Conservation (phyloP, 2,888 invertebrate species). For the Aethes cnicana region DNA sequence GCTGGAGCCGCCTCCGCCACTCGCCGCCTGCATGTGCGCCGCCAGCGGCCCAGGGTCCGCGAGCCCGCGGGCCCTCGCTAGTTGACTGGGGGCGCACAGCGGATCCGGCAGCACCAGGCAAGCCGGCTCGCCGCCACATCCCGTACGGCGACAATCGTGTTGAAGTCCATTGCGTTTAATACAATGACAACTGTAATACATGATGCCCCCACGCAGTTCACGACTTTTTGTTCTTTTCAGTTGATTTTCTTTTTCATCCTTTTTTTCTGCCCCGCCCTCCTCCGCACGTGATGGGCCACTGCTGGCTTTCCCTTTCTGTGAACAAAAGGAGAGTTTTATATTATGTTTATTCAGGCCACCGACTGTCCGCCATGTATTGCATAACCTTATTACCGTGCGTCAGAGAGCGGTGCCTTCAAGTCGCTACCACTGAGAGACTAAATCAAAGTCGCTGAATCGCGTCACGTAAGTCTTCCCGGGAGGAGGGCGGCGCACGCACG, state of each 20-base stretch:
- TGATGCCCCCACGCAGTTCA: constrained; percentile 79
- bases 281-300: constrained; percentile 51
- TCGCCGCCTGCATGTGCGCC: constrained; percentile 52
- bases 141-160: constrained; percentile 80
- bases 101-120: constrained; percentile 81
- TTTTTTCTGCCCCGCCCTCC: constrained; percentile 66
- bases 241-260: constrained; percentile 68
- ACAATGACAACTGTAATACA: constrained; percentile 83
- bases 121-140: constrained; percentile 76
- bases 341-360: constrained; percentile 25
- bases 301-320: constrained; percentile 58
- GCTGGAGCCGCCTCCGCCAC: constrained; percentile 42
- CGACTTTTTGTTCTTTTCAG: constrained; percentile 75
- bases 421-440: constrained; percentile 71
- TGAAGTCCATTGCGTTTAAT: constrained; percentile 83
- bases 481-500: constrained; percentile 72
- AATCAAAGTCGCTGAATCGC: constrained; percentile 77
- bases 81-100: constrained; percentile 77
- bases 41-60: constrained; percentile 64
- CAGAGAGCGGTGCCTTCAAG: constrained; percentile 43
- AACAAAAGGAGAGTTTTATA: constrained; percentile 33
- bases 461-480: constrained; percentile 76
- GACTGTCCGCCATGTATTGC: constrained; percentile 61
- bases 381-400: constrained; percentile 57
- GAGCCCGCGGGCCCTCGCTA: constrained; percentile 71